Percentiles rank a stretch among this genome's conserved stretches.
These are phyloP conservation scores for Strongylocentrotus purpuratus DNA, from an alignment of 35 echinoderm and acorn worm species.

Conservation along the genomic window DNA sequence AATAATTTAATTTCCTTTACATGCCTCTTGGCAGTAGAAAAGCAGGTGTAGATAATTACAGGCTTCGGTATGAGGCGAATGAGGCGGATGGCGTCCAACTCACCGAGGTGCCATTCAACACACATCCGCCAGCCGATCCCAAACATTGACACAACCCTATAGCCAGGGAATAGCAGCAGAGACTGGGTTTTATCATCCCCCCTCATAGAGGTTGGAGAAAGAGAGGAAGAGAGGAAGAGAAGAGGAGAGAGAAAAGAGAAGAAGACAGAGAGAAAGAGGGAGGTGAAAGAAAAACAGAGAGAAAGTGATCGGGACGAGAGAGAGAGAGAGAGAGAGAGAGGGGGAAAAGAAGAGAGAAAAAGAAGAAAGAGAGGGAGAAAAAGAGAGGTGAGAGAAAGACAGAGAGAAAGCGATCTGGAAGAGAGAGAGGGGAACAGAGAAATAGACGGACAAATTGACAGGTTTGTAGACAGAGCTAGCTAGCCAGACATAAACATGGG, in stretches of 20 bases:
- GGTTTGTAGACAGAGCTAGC: neutral
- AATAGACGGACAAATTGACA: neutral
- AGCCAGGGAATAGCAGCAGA: neutral
- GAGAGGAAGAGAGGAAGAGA: neutral
- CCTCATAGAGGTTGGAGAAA: neutral
- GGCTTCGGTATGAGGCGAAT: neutral
- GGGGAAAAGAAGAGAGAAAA: neutral
- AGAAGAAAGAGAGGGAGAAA: neutral
- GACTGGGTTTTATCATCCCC: neutral
- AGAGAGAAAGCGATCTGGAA: neutral
- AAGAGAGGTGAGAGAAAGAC: neutral
- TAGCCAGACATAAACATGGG: neutral
- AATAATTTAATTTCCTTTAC: slow-evolving; percentile 11
- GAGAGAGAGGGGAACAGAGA: neutral
- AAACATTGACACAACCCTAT: neutral
- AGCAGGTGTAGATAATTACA: neutral
- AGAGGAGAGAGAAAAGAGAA: neutral
- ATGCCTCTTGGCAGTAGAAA: neutral
- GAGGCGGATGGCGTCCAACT: neutral
- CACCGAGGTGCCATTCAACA: neutral
- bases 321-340: neutral
- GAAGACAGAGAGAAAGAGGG: neutral
- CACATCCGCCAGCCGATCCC: neutral
- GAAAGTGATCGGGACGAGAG: neutral
- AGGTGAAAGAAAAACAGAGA: neutral